Evolutionary conservation across 1,140 invertebrate species (phyloP).

Genomic region (Lineus longissimus): DNA sequence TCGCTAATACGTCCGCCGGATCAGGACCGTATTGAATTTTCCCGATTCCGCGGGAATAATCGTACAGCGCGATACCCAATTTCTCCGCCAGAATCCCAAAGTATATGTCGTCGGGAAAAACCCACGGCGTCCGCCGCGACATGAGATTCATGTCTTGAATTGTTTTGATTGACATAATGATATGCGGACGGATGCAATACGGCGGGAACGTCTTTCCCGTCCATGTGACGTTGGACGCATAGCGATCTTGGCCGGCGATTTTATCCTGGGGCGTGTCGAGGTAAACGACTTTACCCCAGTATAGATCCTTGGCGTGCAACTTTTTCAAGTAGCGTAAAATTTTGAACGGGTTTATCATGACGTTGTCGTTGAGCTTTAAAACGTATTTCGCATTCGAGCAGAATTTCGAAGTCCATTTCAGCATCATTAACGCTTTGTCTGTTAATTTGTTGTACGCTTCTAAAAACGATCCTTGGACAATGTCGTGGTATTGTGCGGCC

Average conservation of each 20-base stretch:
- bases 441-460: background rate
- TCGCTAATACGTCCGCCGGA: too few species aligned
- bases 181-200: conserved; percentile 6
- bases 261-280: background rate
- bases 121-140: background rate
- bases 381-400: background rate
- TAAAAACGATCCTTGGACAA: background rate
- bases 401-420: background rate
- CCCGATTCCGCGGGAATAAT: too few species aligned
- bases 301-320: background rate
- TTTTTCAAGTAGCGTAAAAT: background rate
- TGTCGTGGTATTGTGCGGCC: background rate
- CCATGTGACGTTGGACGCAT: background rate
- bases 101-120: conserved; percentile 5
- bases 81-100: background rate
- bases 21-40: too few species aligned
- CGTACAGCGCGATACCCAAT: background rate
- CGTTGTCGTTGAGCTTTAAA: background rate
- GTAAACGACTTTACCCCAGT: background rate
- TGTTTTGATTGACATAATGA: background rate
- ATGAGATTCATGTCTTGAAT: background rate
- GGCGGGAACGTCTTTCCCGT: background rate
- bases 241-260: background rate
- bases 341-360: background rate
- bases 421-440: background rate